A percentile compares a stretch with the other conserved stretches of the same genome.
These are phyloP conservation scores for Capra hircus DNA, from an alignment of 2,113 vertebrate species.

Conservation along the genomic window DNA sequence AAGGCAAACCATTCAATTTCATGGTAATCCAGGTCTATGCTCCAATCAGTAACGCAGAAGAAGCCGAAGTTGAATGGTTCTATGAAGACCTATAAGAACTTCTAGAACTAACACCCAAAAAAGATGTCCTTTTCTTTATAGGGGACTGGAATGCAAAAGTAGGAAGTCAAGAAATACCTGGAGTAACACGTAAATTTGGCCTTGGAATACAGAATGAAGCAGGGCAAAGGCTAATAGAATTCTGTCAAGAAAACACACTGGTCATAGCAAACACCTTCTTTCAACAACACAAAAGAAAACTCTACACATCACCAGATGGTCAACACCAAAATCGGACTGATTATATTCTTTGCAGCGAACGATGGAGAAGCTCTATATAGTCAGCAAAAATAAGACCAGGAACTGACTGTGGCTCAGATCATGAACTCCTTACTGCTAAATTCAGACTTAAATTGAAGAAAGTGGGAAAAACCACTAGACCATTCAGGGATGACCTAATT, in stretches of 20 bases:
- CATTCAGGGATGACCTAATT: neutral
- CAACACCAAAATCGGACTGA: neutral
- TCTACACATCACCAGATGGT: neutral
- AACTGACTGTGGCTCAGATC: neutral
- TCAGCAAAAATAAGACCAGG: neutral
- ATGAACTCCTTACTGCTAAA: neutral
- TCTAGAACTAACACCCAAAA: neutral
- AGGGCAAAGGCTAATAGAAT: neutral
- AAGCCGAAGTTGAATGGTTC: neutral
- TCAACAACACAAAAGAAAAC: neutral
- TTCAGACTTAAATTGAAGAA: neutral
- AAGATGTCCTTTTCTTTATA: neutral
- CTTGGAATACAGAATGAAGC: neutral
- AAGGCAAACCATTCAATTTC: neutral
- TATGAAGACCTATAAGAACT: neutral
- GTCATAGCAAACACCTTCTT: neutral
- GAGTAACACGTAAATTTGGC: accelerated
- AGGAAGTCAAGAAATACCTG: neutral
- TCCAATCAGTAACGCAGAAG: accelerated
- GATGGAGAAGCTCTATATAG: neutral
- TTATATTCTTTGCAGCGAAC: neutral
- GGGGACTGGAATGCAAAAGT: neutral
- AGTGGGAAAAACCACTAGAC: neutral
- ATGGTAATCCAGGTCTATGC: neutral
- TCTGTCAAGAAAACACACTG: neutral